Evolutionary conservation across 2,113 vertebrate genomes (phyloP), one percentile per base, ranked within the genome.

Genomic region (Chinchilla lanigera): DNA sequence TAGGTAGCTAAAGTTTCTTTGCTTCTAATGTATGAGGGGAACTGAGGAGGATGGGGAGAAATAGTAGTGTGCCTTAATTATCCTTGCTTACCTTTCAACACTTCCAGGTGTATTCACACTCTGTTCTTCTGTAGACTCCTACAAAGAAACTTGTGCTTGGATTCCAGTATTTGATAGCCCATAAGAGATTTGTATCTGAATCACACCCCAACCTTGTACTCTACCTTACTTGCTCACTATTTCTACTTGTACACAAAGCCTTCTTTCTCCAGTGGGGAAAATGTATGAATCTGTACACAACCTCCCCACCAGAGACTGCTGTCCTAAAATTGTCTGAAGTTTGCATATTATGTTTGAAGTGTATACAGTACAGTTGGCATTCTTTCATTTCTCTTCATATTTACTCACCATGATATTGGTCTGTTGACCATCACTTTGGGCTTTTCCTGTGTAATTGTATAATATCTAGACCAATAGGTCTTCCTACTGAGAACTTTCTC

Each of bases 131-230:
- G 1, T 50, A 35, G 50, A 83, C 38, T 92, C n/a, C 77, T 91
- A 10, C 52, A 63, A 24, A 52, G 67, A 19, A 54, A 58, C 30
- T 11, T 81, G 38, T 67, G 47, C 38, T 73, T 82, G 38, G 26
- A 73, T 73, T 92, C 30, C 78, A 58, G 9, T 20, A 10, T 50
- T 73, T 73, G 11, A 17, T 60, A 60, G 26, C 17, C 22, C 35
- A 44, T 92, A 44, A 69, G 78, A 73, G 11, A 33, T 84, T 63
- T 96, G 61, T 85, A 73, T 80, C 26, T 71, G 16, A 69, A 14
- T 44, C 67, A 52, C 19, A 89, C 44, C 30, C 17, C 6, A 17
- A 85, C 24, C 35, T 24, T 71, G 12, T n/a, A 73, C 7, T 35
- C 26, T 16, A 35, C 2, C 24, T 1, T 82, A n/a, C 1, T 7